Evolutionary conservation across 2,113 vertebrate species (phyloP).

Genomic region (Osmerus mordax): DNA sequence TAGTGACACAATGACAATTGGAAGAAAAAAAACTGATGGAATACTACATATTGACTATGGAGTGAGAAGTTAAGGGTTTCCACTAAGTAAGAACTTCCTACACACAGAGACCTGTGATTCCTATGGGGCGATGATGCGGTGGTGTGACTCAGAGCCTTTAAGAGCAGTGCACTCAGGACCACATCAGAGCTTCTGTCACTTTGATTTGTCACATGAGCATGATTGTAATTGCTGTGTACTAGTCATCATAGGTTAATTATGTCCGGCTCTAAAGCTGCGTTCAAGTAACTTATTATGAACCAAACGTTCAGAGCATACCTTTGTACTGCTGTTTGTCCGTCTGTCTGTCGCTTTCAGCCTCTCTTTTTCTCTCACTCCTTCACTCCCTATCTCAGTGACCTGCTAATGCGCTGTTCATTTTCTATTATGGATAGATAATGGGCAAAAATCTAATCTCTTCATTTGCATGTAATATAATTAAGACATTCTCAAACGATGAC

Average conservation of each 20-base stretch:
- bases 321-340: constrained; percentile 1
- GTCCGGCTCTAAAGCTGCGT: constrained; percentile 22
- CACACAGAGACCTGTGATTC: not conserved
- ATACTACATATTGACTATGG: too few relatives aligned
- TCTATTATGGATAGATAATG: constrained; percentile 98
- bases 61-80: too few relatives aligned
- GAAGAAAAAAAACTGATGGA: too few relatives aligned
- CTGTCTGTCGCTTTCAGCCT: constrained; percentile 54
- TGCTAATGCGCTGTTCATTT: constrained; percentile 95
- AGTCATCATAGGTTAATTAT: constrained; percentile 65
- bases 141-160: not conserved
- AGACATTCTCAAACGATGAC: constrained; percentile 97
- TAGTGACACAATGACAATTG: too few relatives aligned
- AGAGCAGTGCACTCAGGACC: constrained; percentile 16
- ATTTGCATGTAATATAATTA: constrained; percentile 99
- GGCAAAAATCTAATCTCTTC: constrained; percentile 97
- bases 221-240: constrained; percentile 63
- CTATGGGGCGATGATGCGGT: not conserved
- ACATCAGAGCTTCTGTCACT: constrained; percentile 53
- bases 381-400: constrained; percentile 86
- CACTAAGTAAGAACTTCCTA: too few relatives aligned
- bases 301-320: not conserved
- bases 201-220: constrained; percentile 62
- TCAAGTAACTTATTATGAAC: not conserved
- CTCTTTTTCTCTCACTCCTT: constrained; percentile 77